A percentile compares a stretch with the other conserved stretches of the same genome.
These are phyloP conservation scores for Lydus trimaculatus DNA, from an alignment of 2,888 invertebrate species.

Conservation along the genomic window DNA sequence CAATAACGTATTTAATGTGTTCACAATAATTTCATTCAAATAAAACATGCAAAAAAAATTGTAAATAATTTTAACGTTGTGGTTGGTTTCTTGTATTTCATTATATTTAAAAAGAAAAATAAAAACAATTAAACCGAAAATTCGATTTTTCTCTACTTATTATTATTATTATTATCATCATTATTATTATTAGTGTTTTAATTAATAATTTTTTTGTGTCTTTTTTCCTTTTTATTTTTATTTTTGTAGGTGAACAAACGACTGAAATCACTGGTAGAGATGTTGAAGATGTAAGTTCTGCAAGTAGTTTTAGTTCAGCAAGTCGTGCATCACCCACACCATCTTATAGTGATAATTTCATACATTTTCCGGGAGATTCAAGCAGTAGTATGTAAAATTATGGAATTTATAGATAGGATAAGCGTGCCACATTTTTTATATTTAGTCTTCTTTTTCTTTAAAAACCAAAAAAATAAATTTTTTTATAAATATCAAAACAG, in stretches of 20 bases:
- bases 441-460: not conserved
- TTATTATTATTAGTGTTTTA: not conserved
- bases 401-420: not conserved
- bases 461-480: too few species aligned
- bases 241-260: conserved; percentile 67
- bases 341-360: conserved; percentile 76
- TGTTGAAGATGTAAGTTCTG: conserved; percentile 79
- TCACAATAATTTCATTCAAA: conserved; percentile 26
- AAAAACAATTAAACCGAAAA: conserved; percentile 31
- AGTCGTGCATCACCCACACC: conserved; percentile 83
- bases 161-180: not conserved
- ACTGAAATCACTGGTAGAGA: conserved; percentile 66
- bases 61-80: conserved; percentile 30
- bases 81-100: conserved; percentile 35
- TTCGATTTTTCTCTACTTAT: not conserved
- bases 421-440: not conserved
- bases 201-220: conserved; percentile 23
- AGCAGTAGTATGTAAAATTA: conserved; percentile 68
- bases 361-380: conserved; percentile 82
- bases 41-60: conserved; percentile 20
- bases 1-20: conserved; percentile 32
- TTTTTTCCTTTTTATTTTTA: conserved; percentile 36
- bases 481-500: not conserved
- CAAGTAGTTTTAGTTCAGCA: conserved; percentile 82
- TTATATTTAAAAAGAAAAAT: conserved; percentile 38